Base-by-base conservation (phyloP, 2,797 vertebrate genomes). In the Gymnothorax javanicus region DNA sequence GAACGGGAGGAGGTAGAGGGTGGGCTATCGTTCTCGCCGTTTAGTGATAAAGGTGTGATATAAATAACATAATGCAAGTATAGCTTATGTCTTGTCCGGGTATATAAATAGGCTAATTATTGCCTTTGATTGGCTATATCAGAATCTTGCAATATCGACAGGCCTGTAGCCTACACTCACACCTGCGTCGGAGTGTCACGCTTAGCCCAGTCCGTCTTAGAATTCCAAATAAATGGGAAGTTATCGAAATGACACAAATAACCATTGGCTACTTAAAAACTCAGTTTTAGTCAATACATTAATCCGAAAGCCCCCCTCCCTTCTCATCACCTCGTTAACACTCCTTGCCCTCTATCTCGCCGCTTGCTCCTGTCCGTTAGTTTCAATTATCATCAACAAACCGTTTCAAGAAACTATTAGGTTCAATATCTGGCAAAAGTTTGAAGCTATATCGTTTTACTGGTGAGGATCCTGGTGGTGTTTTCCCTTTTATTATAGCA, bases 271-370 rank as follows among this genome's bases (percentile, higher is more conserved):
- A 25, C 64, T 67, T 15, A 43, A 67, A 64, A 43, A 52, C 60
- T 60, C 75, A 64, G 27, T 81, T 81, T 81, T 25, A 81, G 52
- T 81, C 77, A 54, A 86, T 85, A 88, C 87, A 86, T 89, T 87
- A 82, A 85, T 87, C 82, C 87, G 69, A 83, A 82, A 88, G 86
- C 85, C 88, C 92, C 88, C 89, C 89, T 90, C 92, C 91, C 90
- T 87, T 92, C 89, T 85, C 88, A 71, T 54, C 87, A 87, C 86
- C 87, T 87, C 87, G 88, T 88, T 88, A 88, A 90, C 87, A 60
- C 86, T 88, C 89, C 85, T 90, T 90, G 88, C 87, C 89, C 87
- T 86, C 89, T 89, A 87, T 87, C 90, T 89, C 88, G 43, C 62
- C 58, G 86, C 56, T 71, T 83, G 33, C 87, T 86, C 77, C 67